phyloP scores from a whole-genome alignment of 2,888 invertebrate species.

The Atherix ibis region DNA sequence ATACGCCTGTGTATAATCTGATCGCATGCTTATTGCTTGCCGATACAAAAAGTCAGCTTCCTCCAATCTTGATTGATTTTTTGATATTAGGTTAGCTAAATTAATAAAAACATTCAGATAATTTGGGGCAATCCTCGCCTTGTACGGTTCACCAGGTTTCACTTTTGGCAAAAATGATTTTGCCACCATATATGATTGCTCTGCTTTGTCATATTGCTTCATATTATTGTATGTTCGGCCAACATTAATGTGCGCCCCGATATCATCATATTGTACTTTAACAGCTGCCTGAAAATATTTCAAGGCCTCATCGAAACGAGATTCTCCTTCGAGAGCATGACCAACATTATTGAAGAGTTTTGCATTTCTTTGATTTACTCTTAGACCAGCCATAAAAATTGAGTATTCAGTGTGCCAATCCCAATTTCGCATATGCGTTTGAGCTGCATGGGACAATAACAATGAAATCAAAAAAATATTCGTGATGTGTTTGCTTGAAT shows the following conservation, averaged over 20 bases:
- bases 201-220: conserved; percentile 75
- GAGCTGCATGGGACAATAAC: conserved; percentile 62
- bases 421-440: conserved; percentile 75
- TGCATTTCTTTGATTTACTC: conserved; percentile 72
- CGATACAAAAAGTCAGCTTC: conserved; percentile 89
- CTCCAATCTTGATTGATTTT: conserved; percentile 77
- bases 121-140: conserved; percentile 88
- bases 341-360: conserved; percentile 96
- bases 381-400: conserved; percentile 82
- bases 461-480: conserved; percentile 39
- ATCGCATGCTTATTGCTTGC: conserved; percentile 93
- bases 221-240: conserved; percentile 88
- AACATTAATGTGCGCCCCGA: conserved; percentile 94
- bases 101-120: conserved; percentile 92
- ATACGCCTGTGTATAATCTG: conserved; percentile 91
- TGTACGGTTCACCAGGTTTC: conserved; percentile 86
- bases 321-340: conserved; percentile 74
- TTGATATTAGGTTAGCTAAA: conserved; percentile 84
- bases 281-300: conserved; percentile 86
- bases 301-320: conserved; percentile 58
- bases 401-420: conserved; percentile 91
- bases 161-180: conserved; percentile 80
- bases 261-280: conserved; percentile 85
- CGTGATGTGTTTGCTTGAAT: conserved; percentile 23
- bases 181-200: conserved; percentile 80